Evolutionary conservation across 2,888 invertebrate genomes (phyloP).

Genomic region (Agriotes lineatus): DNA sequence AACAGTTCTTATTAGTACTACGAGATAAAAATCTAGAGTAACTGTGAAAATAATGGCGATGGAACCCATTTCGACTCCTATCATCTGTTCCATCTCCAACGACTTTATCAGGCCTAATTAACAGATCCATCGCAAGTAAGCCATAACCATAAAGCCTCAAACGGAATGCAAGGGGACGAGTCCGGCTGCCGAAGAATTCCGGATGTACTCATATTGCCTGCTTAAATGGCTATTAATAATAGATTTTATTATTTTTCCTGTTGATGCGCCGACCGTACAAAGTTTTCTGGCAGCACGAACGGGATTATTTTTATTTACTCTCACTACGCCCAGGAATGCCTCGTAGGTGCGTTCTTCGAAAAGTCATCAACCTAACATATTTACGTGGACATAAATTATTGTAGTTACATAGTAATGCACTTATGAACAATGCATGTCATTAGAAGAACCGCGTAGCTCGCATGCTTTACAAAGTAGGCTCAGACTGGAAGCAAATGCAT

Average conservation of each 20-base stretch:
- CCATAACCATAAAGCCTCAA: conserved; percentile 14
- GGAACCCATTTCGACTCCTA: neutral
- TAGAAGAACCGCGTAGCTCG: conserved; percentile 24
- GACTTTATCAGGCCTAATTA: conserved; percentile 22
- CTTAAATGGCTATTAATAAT: too few relatives aligned
- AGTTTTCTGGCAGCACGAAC: too few relatives aligned
- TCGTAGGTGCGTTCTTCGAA: conserved; percentile 24
- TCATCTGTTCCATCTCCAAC: conserved; percentile 13
- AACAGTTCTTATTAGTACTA: conserved; percentile 5
- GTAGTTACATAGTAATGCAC: conserved; percentile 32
- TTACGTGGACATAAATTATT: conserved; percentile 34
- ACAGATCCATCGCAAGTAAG: conserved; percentile 10
- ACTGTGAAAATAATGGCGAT: conserved; percentile 16
- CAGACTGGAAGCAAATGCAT: conserved; percentile 22
- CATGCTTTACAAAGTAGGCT: conserved; percentile 27
- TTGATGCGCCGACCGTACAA: too few relatives aligned
- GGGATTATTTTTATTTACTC: neutral
- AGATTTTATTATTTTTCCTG: too few relatives aligned
- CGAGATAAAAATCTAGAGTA: conserved; percentile 13
- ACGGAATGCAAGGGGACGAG: neutral
- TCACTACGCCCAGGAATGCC: conserved; percentile 4
- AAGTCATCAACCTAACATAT: conserved; percentile 30
- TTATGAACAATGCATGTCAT: conserved; percentile 33
- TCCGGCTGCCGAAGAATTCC: too few relatives aligned
- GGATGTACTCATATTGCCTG: too few relatives aligned